Percentiles rank a stretch among this genome's conserved stretches.
Conservation (phyloP, 2,888 invertebrate species). For the Ophraella communa region DNA sequence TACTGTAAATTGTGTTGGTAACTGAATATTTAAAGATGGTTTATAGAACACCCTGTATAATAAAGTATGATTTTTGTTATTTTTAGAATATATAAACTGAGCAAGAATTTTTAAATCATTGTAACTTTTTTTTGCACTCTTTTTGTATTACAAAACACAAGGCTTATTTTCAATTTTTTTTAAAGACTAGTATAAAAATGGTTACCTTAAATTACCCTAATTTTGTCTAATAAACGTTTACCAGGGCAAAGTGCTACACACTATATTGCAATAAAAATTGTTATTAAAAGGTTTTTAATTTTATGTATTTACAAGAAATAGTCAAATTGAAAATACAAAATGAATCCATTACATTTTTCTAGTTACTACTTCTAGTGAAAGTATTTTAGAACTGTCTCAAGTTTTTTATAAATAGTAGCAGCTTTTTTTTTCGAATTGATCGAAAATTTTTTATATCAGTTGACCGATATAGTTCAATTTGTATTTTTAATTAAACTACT, state of each 20-base stretch:
- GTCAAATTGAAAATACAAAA: constrained; percentile 20
- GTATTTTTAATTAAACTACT: constrained; percentile 25
- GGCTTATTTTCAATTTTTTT: no score
- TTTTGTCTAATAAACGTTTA: constrained; percentile 42
- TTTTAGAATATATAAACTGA: constrained; percentile 11
- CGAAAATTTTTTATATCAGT: no score
- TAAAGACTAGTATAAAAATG: constrained; percentile 43
- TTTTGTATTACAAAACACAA: constrained; percentile 32
- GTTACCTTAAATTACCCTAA: constrained; percentile 40
- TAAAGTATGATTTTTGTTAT: background rate
- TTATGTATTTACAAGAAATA: constrained; percentile 43
- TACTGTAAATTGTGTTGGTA: no score
- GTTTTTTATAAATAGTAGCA: background rate
- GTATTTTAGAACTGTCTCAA: background rate
- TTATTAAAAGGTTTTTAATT: constrained; percentile 35
- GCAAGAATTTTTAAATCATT: constrained; percentile 19
- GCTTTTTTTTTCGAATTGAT: no score
- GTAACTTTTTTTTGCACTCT: constrained; percentile 31
- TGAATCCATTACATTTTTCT: no score
- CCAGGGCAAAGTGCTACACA: constrained; percentile 36
- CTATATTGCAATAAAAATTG: constrained; percentile 43
- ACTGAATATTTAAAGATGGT: no score
- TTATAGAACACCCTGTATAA: background rate
- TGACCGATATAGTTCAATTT: background rate
- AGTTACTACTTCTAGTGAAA: no score